phyloP scores from a whole-genome alignment of 2,888 invertebrate genomes.

The Nephrotoma appendiculata region DNA sequence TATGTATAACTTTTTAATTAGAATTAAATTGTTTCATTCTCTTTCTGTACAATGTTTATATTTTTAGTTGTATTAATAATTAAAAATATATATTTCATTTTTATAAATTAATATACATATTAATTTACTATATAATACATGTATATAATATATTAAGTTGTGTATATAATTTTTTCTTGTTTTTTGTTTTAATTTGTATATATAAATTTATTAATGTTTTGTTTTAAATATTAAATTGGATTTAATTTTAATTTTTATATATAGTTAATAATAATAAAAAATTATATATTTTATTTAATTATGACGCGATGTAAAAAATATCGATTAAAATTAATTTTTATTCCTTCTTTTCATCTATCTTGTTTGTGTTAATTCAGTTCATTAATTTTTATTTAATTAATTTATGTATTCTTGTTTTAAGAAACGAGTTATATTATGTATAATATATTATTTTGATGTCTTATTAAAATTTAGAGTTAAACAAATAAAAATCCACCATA shows the following conservation, averaged over 20 bases:
- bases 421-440: background rate
- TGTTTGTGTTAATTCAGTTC: background rate
- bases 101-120: background rate
- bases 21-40: background rate
- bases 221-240: background rate
- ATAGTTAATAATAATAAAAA: background rate
- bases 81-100: background rate
- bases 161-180: background rate
- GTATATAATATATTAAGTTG: background rate
- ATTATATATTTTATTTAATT: background rate
- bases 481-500: background rate
- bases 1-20: background rate
- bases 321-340: background rate
- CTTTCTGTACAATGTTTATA: background rate
- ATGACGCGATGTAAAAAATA: background rate
- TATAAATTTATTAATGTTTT: background rate
- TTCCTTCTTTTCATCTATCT: background rate
- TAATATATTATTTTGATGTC: background rate
- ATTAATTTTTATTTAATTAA: background rate
- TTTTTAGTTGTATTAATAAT: background rate
- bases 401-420: background rate
- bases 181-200: background rate
- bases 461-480: background rate
- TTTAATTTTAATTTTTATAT: background rate
- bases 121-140: background rate